Evolutionary conservation across 2,888 invertebrate genomes (phyloP).

Genomic region (Nysson spinosus): DNA sequence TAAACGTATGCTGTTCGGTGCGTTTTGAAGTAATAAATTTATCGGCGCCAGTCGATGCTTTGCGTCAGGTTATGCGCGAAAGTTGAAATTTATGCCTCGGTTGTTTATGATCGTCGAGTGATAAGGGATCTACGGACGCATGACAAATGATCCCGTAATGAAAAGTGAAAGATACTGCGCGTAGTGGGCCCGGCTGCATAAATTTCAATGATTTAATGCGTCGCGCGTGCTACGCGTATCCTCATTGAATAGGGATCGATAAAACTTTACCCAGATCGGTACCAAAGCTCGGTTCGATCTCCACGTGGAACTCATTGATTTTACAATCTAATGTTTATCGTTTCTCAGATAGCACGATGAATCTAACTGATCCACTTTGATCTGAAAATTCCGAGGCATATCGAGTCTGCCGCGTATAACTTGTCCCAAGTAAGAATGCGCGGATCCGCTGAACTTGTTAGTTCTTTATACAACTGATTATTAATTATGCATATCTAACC

Average conservation of each 20-base stretch:
- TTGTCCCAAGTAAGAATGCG: no score
- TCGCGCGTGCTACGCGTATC: conserved; percentile 66
- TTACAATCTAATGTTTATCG: conserved; percentile 29
- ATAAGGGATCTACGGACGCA: conserved; percentile 76
- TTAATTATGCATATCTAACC: no score
- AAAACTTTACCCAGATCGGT: conserved; percentile 59
- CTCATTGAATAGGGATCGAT: conserved; percentile 72
- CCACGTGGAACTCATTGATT: conserved; percentile 60
- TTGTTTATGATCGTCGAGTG: conserved; percentile 77
- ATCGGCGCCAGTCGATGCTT: conserved; percentile 69
- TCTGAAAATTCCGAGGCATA: no score
- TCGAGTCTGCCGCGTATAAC: no score
- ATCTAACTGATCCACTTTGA: no score
- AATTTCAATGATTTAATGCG: conserved; percentile 78
- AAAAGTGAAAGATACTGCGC: conserved; percentile 78
- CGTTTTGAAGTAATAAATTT: conserved; percentile 75
- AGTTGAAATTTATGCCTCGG: conserved; percentile 77
- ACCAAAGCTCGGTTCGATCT: conserved; percentile 10
- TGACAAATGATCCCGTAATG: conserved; percentile 78
- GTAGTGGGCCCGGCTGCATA: conserved; percentile 71
- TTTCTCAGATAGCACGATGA: no score
- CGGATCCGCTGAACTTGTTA: no score
- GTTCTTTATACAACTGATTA: no score
- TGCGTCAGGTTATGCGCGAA: conserved; percentile 76
- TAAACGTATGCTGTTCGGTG: conserved; percentile 64